phyloP scores from a whole-genome alignment of 2,888 invertebrate genomes.

The Dichetophora obliterata region DNA sequence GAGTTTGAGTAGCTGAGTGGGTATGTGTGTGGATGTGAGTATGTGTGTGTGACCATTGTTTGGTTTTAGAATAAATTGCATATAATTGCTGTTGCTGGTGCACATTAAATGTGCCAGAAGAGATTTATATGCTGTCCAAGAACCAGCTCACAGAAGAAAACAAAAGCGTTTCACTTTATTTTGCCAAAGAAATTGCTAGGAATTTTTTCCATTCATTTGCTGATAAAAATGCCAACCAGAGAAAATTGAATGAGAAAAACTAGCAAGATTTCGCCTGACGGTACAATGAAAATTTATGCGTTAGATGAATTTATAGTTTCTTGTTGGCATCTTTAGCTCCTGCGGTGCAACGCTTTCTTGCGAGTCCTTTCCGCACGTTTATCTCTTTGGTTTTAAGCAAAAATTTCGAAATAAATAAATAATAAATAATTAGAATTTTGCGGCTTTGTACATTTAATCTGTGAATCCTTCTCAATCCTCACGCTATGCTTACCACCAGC shows the following conservation, averaged over 20 bases:
- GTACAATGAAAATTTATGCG: slow-evolving; percentile 35
- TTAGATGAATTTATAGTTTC: slow-evolving; percentile 28
- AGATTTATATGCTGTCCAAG: slow-evolving; percentile 57
- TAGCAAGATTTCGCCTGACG: background rate
- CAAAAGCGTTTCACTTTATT: slow-evolving; percentile 41
- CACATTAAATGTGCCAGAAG: slow-evolving; percentile 63
- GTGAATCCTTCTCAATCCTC: background rate
- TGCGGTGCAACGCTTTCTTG: slow-evolving; percentile 35
- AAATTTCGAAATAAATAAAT: slow-evolving; percentile 45
- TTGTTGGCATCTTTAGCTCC: slow-evolving; percentile 38
- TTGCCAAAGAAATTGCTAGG: slow-evolving; percentile 26
- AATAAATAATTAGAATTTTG: slow-evolving; percentile 54
- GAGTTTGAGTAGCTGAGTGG: background rate
- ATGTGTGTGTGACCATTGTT: background rate
- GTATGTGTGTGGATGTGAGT: background rate
- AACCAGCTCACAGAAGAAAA: slow-evolving; percentile 23
- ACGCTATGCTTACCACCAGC: background rate
- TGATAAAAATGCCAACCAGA: slow-evolving; percentile 27
- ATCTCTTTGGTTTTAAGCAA: slow-evolving; percentile 20
- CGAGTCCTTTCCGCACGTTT: slow-evolving; percentile 4
- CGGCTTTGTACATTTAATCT: slow-evolving; percentile 10
- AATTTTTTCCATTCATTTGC: slow-evolving; percentile 26
- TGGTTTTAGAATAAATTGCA: slow-evolving; percentile 51
- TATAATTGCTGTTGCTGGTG: slow-evolving; percentile 54
- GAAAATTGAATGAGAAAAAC: slow-evolving; percentile 25